These are phyloP conservation scores for Amiota minor DNA, from an alignment of 2,888 invertebrate species.

Conservation along the genomic window DNA sequence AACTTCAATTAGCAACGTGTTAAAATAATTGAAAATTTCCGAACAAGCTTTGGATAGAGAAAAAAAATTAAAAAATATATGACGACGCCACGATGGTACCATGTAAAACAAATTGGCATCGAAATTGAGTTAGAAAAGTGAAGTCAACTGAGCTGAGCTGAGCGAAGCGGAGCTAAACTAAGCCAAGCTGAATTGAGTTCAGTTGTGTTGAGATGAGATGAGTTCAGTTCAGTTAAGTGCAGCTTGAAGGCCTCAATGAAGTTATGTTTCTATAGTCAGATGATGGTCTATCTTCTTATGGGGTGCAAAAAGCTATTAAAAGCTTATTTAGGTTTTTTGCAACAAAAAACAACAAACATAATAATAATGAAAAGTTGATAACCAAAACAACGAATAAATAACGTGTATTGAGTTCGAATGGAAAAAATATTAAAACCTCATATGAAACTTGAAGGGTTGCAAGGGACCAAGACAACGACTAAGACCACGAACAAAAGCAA, in stretches of 20 bases:
- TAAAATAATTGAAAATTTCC: slow-evolving; percentile 63
- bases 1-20: slow-evolving; percentile 28
- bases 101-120: slow-evolving; percentile 59
- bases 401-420: slow-evolving; percentile 14
- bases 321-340: slow-evolving; percentile 55
- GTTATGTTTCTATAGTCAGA: not conserved
- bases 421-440: slow-evolving; percentile 23
- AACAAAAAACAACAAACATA: slow-evolving; percentile 30
- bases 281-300: not conserved
- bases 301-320: slow-evolving; percentile 59
- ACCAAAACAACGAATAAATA: not conserved
- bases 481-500: too few species aligned
- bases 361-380: slow-evolving; percentile 9
- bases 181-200: not conserved
- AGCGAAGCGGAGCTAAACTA: not conserved
- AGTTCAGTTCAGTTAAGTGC: not conserved
- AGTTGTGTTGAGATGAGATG: not conserved
- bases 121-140: slow-evolving; percentile 25
- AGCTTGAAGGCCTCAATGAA: not conserved
- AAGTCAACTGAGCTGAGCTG: not conserved
- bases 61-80: too few species aligned
- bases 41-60: slow-evolving; percentile 31
- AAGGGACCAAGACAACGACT: too few species aligned
- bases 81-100: not conserved
- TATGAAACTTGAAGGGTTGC: not conserved